Evolutionary conservation across 2,888 invertebrate species (phyloP).

Genomic region (Vesta saturnalis): DNA sequence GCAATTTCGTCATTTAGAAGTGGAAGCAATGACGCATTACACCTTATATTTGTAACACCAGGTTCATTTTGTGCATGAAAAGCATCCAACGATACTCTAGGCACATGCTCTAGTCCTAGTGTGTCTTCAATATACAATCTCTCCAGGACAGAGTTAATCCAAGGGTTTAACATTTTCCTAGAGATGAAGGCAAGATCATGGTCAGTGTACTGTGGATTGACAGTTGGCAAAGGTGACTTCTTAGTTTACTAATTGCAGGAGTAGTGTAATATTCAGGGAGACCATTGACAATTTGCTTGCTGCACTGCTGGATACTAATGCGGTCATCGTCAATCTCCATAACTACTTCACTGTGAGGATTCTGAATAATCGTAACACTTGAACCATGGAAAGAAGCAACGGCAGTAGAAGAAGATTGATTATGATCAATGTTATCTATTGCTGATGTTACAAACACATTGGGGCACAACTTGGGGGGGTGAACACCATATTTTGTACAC

Average conservation of each 20-base stretch:
- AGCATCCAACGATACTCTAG: not conserved
- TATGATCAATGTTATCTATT: not conserved
- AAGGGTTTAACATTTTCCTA: not conserved
- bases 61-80: not conserved
- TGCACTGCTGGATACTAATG: not conserved
- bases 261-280: not conserved
- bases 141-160: not conserved
- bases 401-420: not conserved
- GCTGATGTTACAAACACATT: not conserved
- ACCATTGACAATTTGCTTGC: not conserved
- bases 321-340: not conserved
- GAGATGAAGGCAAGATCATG: too few relatives aligned
- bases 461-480: not conserved
- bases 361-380: not conserved
- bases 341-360: not conserved
- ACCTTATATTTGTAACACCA: not conserved
- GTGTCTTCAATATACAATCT: conserved; percentile 7
- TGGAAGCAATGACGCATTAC: not conserved
- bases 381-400: not conserved
- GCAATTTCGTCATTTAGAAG: not conserved
- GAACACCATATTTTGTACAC: not conserved
- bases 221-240: not conserved
- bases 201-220: not conserved
- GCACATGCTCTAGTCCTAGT: not conserved
- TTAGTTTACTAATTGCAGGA: too few relatives aligned